Conservation (phyloP, 2,797 vertebrate genomes). For the Avahi laniger region DNA sequence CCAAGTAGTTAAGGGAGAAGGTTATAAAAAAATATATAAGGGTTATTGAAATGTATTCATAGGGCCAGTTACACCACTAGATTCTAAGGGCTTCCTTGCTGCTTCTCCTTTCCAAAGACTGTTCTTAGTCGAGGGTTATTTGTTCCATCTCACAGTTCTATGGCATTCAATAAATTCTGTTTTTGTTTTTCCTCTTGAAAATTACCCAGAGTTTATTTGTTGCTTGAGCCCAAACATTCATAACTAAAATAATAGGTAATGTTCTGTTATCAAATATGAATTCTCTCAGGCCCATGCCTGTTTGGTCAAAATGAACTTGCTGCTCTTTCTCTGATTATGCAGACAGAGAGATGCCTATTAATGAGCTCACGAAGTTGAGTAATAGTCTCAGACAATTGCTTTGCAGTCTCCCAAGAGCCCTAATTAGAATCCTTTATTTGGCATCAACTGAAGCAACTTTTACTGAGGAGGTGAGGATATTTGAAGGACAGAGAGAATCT, state of each 20-base stretch:
- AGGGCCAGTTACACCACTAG: neutral
- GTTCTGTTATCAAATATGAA: conserved; percentile 55
- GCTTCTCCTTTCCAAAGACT: neutral
- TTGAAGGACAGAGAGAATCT: conserved; percentile 15
- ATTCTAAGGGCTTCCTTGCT: neutral
- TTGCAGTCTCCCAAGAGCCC: conserved; percentile 68
- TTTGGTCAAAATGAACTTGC: conserved; percentile 70
- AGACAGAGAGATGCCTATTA: conserved; percentile 63
- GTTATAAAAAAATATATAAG: neutral
- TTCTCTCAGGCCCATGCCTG: conserved; percentile 57
- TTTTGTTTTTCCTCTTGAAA: neutral
- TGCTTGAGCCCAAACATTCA: conserved; percentile 22
- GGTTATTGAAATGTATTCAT: neutral
- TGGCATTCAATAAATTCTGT: neutral
- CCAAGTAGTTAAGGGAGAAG: neutral
- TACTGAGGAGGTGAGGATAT: conserved; percentile 1
- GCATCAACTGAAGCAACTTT: conserved; percentile 66
- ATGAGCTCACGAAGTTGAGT: conserved; percentile 70
- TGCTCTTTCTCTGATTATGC: conserved; percentile 58
- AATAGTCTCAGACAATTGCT: conserved; percentile 70
- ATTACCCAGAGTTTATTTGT: neutral
- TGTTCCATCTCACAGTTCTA: neutral
- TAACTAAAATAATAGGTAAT: conserved; percentile 43
- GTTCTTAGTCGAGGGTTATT: neutral
- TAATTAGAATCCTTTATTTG: conserved; percentile 76